A percentile compares a stretch with the other conserved stretches of the same genome.
Evolutionary conservation across 2,888 invertebrate genomes (phyloP).

Genomic region (Noctua janthina): DNA sequence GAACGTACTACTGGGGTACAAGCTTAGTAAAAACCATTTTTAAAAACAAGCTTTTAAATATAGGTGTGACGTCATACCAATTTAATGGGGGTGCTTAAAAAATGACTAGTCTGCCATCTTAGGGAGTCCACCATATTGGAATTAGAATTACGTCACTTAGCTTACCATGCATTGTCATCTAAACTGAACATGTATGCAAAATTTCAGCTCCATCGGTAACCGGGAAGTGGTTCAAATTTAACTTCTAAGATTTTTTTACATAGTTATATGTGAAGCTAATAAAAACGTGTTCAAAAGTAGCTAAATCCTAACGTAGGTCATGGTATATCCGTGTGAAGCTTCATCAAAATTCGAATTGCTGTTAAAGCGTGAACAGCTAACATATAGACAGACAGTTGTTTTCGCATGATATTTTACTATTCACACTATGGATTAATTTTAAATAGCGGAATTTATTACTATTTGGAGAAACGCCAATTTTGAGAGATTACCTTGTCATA

Average conservation of each 20-base stretch:
- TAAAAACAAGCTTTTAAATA: neutral
- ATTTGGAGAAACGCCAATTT: slow-evolving; percentile 11
- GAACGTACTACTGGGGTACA: neutral
- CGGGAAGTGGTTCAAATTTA: neutral
- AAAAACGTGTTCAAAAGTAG: too few species aligned
- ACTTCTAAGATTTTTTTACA: neutral
- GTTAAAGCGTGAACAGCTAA: neutral
- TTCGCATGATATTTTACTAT: neutral
- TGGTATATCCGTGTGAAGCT: neutral
- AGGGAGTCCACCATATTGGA: neutral
- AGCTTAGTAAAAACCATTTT: neutral
- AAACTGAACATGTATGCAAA: neutral
- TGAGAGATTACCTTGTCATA: neutral
- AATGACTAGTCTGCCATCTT: neutral
- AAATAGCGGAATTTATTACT: slow-evolving; percentile 36
- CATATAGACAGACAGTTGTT: neutral
- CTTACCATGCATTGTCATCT: neutral
- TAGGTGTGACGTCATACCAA: neutral
- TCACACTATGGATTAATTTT: neutral
- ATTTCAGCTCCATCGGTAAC: neutral
- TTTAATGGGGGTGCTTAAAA: neutral
- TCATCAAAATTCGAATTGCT: neutral
- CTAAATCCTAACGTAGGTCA: too few species aligned
- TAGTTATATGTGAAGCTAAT: neutral
- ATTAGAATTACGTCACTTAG: neutral